Evolutionary conservation across 2,113 vertebrate genomes (phyloP).

Genomic region (Monarcha castaneiventris): DNA sequence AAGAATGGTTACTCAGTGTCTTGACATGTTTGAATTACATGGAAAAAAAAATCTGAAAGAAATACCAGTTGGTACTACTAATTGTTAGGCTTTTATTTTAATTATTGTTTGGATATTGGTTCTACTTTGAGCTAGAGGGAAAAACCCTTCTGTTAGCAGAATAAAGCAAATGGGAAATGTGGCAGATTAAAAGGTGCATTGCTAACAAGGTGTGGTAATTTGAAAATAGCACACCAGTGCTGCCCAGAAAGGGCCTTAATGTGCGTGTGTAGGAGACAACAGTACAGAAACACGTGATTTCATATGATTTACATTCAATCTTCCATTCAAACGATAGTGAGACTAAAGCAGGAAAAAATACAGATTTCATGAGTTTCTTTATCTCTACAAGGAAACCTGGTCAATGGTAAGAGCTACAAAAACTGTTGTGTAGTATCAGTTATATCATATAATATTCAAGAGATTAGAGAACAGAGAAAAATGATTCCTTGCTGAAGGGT

Average conservation of each 20-base stretch:
- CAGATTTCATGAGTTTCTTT: not conserved
- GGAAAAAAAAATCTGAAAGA: not conserved
- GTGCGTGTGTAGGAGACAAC: not conserved
- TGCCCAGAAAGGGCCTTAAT: not conserved
- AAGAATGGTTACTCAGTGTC: not conserved
- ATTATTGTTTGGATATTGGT: constrained; percentile 15
- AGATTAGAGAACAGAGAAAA: constrained; percentile 26
- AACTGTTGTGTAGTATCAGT: not conserved
- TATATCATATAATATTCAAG: constrained; percentile 29
- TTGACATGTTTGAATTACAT: not conserved
- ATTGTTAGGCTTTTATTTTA: constrained; percentile 16
- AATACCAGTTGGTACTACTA: not conserved
- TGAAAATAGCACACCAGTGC: not conserved
- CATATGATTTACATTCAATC: not conserved
- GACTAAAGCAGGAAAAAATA: not conserved
- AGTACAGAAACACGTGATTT: not conserved
- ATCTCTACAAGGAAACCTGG: not conserved
- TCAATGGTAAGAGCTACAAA: not conserved
- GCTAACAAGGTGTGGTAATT: not conserved
- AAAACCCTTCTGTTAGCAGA: not conserved
- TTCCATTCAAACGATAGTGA: not conserved
- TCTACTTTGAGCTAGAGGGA: not conserved
- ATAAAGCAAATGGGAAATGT: not conserved
- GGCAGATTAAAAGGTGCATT: not conserved
- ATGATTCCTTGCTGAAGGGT: constrained; percentile 36